Percentiles rank a stretch among this genome's conserved stretches.
phyloP scores from a whole-genome alignment of 2,113 vertebrate species.

The Probosciger aterrimus region DNA sequence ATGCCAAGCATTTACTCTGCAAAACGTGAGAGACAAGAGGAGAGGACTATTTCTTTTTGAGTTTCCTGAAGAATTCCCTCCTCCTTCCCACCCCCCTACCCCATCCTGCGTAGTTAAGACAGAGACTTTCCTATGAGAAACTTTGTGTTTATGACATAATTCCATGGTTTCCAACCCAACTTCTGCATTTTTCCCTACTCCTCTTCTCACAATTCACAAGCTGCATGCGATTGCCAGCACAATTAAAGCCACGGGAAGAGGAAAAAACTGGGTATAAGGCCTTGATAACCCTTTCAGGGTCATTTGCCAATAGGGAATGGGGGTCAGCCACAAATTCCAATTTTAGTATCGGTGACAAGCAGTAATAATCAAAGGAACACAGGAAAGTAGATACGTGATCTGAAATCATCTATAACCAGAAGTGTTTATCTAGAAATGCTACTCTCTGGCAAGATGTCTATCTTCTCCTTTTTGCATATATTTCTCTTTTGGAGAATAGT shows the following conservation, averaged over 20 bases:
- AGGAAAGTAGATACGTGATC: constrained; percentile 80
- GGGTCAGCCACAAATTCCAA: constrained; percentile 75
- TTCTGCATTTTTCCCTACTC: constrained; percentile 11
- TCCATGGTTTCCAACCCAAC: constrained; percentile 42
- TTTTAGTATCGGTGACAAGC: constrained; percentile 74
- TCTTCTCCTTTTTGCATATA: constrained; percentile 58
- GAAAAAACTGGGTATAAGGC: constrained; percentile 80
- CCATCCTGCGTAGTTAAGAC: constrained; percentile 16
- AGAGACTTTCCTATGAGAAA: constrained; percentile 82
- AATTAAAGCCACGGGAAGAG: constrained; percentile 86
- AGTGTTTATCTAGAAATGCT: constrained; percentile 75
- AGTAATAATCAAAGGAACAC: constrained; percentile 76
- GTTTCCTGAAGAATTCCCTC: constrained; percentile 50
- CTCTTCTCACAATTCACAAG: constrained; percentile 90
- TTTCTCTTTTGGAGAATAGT: constrained; percentile 64
- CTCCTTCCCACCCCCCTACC: constrained; percentile 3
- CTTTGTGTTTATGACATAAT: constrained; percentile 58
- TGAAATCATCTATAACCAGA: constrained; percentile 73
- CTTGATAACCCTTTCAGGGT: constrained; percentile 89
- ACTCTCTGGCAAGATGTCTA: constrained; percentile 72
- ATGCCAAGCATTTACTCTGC: constrained; percentile 52
- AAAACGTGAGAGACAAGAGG: constrained; percentile 62
- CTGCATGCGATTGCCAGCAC: constrained; percentile 84
- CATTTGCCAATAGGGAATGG: constrained; percentile 71
- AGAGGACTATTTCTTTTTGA: constrained; percentile 42